Evolutionary conservation across 2,888 invertebrate species (phyloP).

Genomic region (Aromia moschata): DNA sequence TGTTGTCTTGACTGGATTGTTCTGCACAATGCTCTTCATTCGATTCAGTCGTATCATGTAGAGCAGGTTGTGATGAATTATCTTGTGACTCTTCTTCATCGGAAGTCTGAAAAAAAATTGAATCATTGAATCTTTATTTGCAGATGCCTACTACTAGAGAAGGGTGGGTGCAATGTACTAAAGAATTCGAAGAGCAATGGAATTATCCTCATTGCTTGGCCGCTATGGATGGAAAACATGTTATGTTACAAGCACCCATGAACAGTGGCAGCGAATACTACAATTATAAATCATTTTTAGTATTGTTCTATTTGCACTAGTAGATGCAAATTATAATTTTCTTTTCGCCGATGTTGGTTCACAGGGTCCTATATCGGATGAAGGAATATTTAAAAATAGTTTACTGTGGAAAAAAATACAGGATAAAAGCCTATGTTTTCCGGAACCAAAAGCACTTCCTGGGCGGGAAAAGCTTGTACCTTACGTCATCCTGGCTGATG

Average conservation of each 20-base stretch:
- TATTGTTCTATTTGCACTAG: conserved; percentile 56
- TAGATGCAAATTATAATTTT: conserved; percentile 58
- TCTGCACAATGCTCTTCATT: background rate
- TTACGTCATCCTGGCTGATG: conserved; percentile 29
- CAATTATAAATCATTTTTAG: conserved; percentile 55
- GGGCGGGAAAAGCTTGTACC: too few relatives aligned
- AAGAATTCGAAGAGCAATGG: background rate
- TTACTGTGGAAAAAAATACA: too few relatives aligned
- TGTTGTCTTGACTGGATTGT: background rate
- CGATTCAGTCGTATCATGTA: background rate
- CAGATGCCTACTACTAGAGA: background rate
- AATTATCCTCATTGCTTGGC: conserved; percentile 1
- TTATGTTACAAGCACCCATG: background rate
- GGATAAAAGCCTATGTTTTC: too few relatives aligned
- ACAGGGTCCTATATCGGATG: too few relatives aligned
- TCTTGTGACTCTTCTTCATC: background rate
- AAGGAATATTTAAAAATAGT: too few relatives aligned
- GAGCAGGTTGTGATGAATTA: background rate
- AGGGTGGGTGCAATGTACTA: background rate
- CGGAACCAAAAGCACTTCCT: too few relatives aligned
- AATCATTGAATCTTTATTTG: background rate
- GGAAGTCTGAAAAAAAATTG: background rate
- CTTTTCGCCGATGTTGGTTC: conserved; percentile 53
- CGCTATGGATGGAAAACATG: background rate
- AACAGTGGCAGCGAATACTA: conserved; percentile 45